Base-by-base conservation (phyloP, 2,113 vertebrate species). In the Podilymbus podiceps region DNA sequence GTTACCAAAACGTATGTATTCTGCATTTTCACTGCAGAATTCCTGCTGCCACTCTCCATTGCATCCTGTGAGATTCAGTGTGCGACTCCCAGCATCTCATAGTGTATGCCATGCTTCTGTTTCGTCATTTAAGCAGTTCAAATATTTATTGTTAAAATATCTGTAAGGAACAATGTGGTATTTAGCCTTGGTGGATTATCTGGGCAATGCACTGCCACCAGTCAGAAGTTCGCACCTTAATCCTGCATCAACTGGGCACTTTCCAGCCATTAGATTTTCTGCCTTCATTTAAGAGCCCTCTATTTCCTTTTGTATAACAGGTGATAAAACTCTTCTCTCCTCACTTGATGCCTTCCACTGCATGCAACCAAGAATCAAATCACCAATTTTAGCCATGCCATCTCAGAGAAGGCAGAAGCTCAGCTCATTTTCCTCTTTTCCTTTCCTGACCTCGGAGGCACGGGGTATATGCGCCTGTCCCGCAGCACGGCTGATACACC, bases 71-170 rank as follows among this genome's bases (percentile, higher is more conserved):
- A 75, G 62, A 50, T 23, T 50, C 38, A 28, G 20, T 28, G 53
- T 2, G 4, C 0, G 0, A 12, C 17, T 35, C 67, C 30, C 33
- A 30, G 68, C 55, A 40, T 4, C 2, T 28, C 63, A 42, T 28
- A 83, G 44, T 1, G 19, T 35, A 12, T 1, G 7, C n/a, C 8
- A 1, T 1, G 28, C 27, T 59, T 49, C 46, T 67, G 16, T 31
- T 59, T 12, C 30, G 23, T 24, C 21, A 18, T 33, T 82, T 31
- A 47, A 58, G 38, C n/a, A 20, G 55, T 23, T 55, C 67, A 78
- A 33, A 38, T 4, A 15, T 9, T 35, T 35, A 35, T 44, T 81
- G 40, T 49, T 24, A 53, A 78, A 47, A 13, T 38, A 55, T 9
- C 49, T 63, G 24, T 24, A 67, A 42, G 56, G 42, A 90, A 22